Evolutionary conservation across 37 sponge, comb jelly and placozoan species (phyloP), one percentile per base, ranked within the genome.

Genomic region (Trichoplax adhaerens): DNA sequence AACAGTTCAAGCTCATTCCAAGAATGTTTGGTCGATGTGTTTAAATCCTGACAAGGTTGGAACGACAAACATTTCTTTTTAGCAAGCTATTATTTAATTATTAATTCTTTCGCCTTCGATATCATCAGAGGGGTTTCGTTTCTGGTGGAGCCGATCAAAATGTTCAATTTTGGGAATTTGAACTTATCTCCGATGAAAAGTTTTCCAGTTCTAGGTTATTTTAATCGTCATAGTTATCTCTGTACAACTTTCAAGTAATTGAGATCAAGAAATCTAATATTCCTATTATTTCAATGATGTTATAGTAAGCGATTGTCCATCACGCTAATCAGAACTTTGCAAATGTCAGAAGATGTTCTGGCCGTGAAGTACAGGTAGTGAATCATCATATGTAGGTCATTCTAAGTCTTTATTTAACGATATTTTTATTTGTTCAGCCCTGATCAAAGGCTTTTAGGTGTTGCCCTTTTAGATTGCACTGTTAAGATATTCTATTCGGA

Each of bases 121-220:
- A 60, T 12, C 10, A 12, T 60, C 0, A 78, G 75, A 64, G 77
- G 6, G 95, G 91, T 0, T 79, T 94, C 77, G 83, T 84, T 8
- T 87, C 73, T 0, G 87, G 91, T 3, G 80, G 88, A 70, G 95
- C 95, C 3, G 95, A 94, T 69, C 77, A 89, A 49, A 55, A 71
- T 47, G 91, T 89, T 60, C 83, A 85, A 68, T 94, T 94, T 75
- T 94, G 95, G 95, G 88, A 94, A 66, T 94, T 94, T 84, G 88
- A 84, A 48, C 78, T 94, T n/a, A 49, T 79, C 12, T 74, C 69
- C 5, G 81, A 73, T 50, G 75, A 50, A 7, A 79, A 72, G 3
- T 58, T 48, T 4, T 54, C 71, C 51, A 82, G 79, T 57, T 80
- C 77, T 69, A 60, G 62, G 65, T 54, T 46, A 64, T 48, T 68